Evolutionary conservation across 2,113 vertebrate genomes (phyloP).

Genomic region (Furnarius figulus): DNA sequence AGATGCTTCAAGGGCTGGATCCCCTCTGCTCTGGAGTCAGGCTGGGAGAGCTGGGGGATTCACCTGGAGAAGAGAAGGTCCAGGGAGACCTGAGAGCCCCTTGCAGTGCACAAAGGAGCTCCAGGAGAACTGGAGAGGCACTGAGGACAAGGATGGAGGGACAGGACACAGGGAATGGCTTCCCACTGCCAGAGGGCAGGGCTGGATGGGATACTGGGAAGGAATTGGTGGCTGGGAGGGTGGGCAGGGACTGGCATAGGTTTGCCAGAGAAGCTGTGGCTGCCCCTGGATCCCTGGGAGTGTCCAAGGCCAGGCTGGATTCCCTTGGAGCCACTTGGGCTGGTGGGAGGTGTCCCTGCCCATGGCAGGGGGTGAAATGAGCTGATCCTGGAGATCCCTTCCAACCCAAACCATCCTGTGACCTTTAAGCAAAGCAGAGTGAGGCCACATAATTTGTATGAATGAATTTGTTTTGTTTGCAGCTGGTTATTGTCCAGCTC

Average conservation of each 20-base stretch:
- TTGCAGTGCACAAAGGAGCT: fast-evolving
- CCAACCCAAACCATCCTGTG: too few species aligned
- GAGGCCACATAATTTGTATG: neutral
- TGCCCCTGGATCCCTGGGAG: neutral
- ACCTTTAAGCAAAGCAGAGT: neutral
- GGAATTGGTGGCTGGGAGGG: neutral
- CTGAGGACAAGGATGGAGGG: neutral
- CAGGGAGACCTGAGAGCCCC: fast-evolving
- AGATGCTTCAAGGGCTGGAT: neutral
- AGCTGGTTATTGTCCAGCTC: neutral
- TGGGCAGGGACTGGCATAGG: fast-evolving
- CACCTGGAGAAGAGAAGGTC: neutral
- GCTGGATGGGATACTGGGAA: fast-evolving
- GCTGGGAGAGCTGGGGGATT: neutral
- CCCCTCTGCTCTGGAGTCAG: neutral
- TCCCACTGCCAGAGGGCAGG: neutral
- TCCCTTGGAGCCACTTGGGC: neutral
- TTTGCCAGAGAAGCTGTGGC: neutral
- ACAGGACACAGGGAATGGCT: neutral
- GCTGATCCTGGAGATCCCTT: neutral
- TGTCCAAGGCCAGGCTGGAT: fast-evolving
- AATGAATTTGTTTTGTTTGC: conserved; percentile 19
- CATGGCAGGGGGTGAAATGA: neutral
- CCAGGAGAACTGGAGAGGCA: neutral
- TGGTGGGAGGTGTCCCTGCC: fast-evolving